These are phyloP conservation scores for Akabosia matsudoensis DNA, from an alignment of 1,140 invertebrate species.

Conservation along the genomic window DNA sequence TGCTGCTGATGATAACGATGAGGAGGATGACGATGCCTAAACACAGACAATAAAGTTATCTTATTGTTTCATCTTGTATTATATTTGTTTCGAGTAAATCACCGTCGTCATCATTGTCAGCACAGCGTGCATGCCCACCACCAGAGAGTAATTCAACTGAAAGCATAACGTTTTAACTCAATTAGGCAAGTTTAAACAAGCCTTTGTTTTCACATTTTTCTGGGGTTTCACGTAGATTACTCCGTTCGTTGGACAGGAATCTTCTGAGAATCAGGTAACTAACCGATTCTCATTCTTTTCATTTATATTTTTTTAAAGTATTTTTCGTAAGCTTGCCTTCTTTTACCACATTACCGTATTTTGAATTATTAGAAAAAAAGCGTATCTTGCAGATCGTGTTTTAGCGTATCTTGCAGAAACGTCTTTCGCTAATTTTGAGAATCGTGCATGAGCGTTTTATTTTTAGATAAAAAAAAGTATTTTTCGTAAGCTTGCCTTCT, in stretches of 20 bases:
- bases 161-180: slow-evolving; percentile 20
- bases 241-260: not conserved
- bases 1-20: not conserved
- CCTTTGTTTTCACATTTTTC: slow-evolving; percentile 18
- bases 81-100: not conserved
- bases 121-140: not conserved
- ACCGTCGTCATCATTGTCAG: not conserved
- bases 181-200: slow-evolving; percentile 16
- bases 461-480: no score
- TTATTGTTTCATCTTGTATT: slow-evolving; percentile 8
- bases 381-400: no score
- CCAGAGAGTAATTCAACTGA: slow-evolving; percentile 1
- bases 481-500: not conserved
- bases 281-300: slow-evolving; percentile 15
- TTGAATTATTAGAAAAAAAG: not conserved
- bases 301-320: not conserved
- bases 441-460: no score
- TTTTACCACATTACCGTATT: not conserved
- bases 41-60: slow-evolving; percentile 5
- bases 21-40: slow-evolving; percentile 3
- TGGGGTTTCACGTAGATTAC: not conserved
- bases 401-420: no score
- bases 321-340: not conserved
- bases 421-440: no score
- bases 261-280: slow-evolving; percentile 14